Evolutionary conservation across 2,113 vertebrate genomes (phyloP).

Genomic region (Cyphomyrus plagiostoma): DNA sequence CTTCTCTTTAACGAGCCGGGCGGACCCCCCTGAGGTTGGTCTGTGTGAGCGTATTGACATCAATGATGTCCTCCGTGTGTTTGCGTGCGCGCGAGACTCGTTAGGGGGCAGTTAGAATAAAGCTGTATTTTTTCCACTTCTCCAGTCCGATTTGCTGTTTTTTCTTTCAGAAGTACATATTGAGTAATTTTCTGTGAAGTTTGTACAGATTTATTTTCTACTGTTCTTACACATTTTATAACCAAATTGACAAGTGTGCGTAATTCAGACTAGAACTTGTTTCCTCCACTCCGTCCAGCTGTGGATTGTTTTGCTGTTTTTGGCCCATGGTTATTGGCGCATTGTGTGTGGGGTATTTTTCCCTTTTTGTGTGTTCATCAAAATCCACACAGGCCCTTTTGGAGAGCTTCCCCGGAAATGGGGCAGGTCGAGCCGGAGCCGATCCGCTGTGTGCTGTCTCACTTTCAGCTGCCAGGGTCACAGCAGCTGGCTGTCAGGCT

Average conservation of each 20-base stretch:
- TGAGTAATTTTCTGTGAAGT: slow-evolving; percentile 77
- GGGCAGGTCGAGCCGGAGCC: too few species aligned
- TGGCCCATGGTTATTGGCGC: not conserved
- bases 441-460: not conserved
- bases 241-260: slow-evolving; percentile 20
- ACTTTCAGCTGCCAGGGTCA: not conserved
- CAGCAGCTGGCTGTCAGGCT: not conserved
- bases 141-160: slow-evolving; percentile 76
- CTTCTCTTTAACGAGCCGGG: slow-evolving; percentile 69
- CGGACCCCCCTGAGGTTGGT: slow-evolving; percentile 70
- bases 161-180: slow-evolving; percentile 68
- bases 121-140: slow-evolving; percentile 87
- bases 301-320: not conserved
- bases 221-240: slow-evolving; percentile 77
- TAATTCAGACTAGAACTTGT: not conserved
- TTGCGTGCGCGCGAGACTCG: slow-evolving; percentile 35
- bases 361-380: not conserved
- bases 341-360: not conserved
- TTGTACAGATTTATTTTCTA: slow-evolving; percentile 94
- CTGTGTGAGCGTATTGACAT: slow-evolving; percentile 90
- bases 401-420: not conserved
- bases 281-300: not conserved
- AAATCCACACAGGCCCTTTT: not conserved
- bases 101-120: slow-evolving; percentile 75
- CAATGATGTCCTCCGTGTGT: slow-evolving; percentile 93